Percentiles rank a stretch among this genome's conserved stretches.
phyloP scores from a whole-genome alignment of 2,888 invertebrate species.

The Octodonta nipae region DNA sequence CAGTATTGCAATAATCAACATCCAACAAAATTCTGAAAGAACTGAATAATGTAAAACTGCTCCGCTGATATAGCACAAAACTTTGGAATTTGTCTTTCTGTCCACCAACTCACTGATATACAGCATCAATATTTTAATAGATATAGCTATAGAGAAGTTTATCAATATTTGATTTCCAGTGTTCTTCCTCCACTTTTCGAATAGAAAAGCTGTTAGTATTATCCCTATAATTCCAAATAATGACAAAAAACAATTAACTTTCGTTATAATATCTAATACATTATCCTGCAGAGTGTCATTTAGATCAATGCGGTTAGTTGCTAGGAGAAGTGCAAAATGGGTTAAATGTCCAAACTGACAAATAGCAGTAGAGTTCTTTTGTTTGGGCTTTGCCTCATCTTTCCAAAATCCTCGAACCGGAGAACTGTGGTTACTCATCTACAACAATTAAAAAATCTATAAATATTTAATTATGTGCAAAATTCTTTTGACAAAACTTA shows the following conservation, averaged over 20 bases:
- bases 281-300: slow-evolving; percentile 23
- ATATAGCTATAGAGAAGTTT: slow-evolving; percentile 26
- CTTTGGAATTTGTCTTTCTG: slow-evolving; percentile 39
- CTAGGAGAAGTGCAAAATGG: slow-evolving; percentile 44
- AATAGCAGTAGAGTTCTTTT: slow-evolving; percentile 23
- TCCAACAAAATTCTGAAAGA: slow-evolving; percentile 57
- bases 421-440: no score
- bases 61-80: slow-evolving; percentile 42
- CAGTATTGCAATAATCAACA: slow-evolving; percentile 54
- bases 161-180: slow-evolving; percentile 30
- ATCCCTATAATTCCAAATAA: slow-evolving; percentile 39
- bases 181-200: slow-evolving; percentile 45
- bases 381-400: slow-evolving; percentile 30
- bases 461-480: no score
- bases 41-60: slow-evolving; percentile 54
- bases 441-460: no score
- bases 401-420: slow-evolving; percentile 19
- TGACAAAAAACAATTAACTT: slow-evolving; percentile 41
- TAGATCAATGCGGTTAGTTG: slow-evolving; percentile 22
- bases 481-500: no score
- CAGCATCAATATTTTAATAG: slow-evolving; percentile 24
- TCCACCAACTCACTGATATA: slow-evolving; percentile 17
- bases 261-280: slow-evolving; percentile 31
- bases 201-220: slow-evolving; percentile 40
- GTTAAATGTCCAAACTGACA: slow-evolving; percentile 45